Conservation (phyloP, 2,797 vertebrate species). For the Mergus octosetaceus region DNA sequence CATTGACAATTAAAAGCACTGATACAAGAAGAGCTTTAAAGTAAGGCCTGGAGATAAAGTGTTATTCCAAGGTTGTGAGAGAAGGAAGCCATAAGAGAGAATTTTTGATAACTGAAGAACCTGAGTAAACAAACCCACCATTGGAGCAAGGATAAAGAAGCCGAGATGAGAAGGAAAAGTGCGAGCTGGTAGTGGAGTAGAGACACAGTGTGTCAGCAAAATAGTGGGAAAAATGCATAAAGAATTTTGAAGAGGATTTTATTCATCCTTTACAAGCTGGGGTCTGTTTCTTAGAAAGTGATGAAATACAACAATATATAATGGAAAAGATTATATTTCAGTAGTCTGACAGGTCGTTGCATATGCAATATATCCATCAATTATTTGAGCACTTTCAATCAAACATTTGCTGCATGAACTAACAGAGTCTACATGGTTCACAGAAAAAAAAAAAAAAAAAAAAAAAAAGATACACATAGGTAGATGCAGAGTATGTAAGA, state of each 20-base stretch:
- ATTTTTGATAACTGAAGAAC: conserved; percentile 14
- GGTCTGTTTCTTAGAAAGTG: background rate
- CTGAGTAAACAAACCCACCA: background rate
- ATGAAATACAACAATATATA: background rate
- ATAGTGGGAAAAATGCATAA: background rate
- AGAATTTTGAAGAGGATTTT: background rate
- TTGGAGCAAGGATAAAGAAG: background rate
- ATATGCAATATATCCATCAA: background rate
- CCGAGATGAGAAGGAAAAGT: background rate
- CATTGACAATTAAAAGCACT: background rate
- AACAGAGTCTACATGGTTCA: background rate
- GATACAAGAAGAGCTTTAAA: conserved; percentile 11
- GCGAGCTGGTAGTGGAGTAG: background rate
- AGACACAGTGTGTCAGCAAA: background rate
- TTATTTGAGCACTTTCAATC: background rate
- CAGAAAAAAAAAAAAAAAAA: background rate
- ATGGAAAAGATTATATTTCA: background rate
- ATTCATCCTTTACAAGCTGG: background rate
- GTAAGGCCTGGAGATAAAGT: background rate
- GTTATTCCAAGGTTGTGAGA: background rate
- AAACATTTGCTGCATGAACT: background rate
- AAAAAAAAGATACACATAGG: background rate
- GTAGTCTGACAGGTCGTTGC: background rate
- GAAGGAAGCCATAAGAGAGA: background rate
- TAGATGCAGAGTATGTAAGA: background rate